Percentiles rank a stretch among this genome's conserved stretches.
These are phyloP conservation scores for Microplitis deprimator DNA, from an alignment of 2,888 invertebrate genomes.

Conservation along the genomic window DNA sequence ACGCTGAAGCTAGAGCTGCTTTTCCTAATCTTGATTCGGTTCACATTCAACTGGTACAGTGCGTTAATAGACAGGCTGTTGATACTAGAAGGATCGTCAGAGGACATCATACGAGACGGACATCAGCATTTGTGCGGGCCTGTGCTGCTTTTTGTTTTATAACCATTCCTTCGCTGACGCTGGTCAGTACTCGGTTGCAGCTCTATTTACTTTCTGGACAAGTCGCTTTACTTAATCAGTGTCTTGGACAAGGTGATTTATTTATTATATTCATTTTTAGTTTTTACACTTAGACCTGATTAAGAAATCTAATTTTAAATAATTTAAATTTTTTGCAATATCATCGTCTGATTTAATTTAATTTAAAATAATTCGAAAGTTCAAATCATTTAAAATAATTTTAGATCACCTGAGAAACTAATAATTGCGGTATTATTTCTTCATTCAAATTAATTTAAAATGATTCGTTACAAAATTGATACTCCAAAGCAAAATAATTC, in stretches of 20 bases:
- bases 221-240: conserved; percentile 90
- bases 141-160: conserved; percentile 97
- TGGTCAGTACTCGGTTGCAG: conserved; percentile 84
- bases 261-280: conserved; percentile 18
- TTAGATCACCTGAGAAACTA: too few relatives aligned
- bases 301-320: too few relatives aligned
- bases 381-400: too few relatives aligned
- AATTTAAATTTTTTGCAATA: too few relatives aligned
- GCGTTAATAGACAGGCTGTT: conserved; percentile 86
- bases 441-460: too few relatives aligned
- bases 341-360: too few relatives aligned
- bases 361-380: too few relatives aligned
- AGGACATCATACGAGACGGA: conserved; percentile 84
- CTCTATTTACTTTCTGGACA: conserved; percentile 91
- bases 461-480: too few relatives aligned
- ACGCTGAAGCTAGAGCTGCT: conserved; percentile 90
- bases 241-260: conserved; percentile 87
- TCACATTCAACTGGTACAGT: conserved; percentile 87
- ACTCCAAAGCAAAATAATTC: too few relatives aligned
- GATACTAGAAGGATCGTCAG: conserved; percentile 79
- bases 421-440: too few relatives aligned
- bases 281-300: neutral
- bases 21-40: conserved; percentile 94
- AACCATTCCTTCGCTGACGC: conserved; percentile 94
- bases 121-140: conserved; percentile 90